Base-by-base conservation (phyloP, 2,888 invertebrate genomes). In the Ferdinandea cuprea region DNA sequence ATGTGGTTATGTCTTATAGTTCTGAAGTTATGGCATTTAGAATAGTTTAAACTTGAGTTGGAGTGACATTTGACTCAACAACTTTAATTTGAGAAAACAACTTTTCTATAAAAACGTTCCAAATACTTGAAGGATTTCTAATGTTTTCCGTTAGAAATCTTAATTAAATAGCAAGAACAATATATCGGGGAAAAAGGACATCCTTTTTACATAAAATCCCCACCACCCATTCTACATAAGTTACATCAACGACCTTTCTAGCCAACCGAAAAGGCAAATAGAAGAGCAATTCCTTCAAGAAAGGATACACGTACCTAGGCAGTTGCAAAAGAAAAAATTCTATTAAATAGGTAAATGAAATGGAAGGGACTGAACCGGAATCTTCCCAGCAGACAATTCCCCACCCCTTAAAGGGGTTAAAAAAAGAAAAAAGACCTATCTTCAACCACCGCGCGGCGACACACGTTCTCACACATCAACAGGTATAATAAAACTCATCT, bases 331-430 rank as follows among this genome's bases (percentile, higher is more conserved):
- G n/a, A n/a, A n/a, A n/a, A n/a, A n/a, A n/a, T n/a, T n/a, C n/a
- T n/a, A n/a, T n/a, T n/a, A 19, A 17, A 54, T 54, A 15, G 35
- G 35, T 15, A 35, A 66, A 69, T 56, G 69, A 35, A 77, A 63
- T 46, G 56, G n/a, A 78, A 72, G 48, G 56, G 32, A 78, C 81
- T 59, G 35, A 72, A 71, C 65, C 71, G 40, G 66, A 72, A 83
- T 83, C 63, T 42, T 32, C 46, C n/a, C 21, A 48, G 21, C 40
- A 65, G 15, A 54, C 77, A 40, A 3, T 50, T 59, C 66, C 46
- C 78, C 83, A 72, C 68, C 78, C 73, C 83, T 63, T 58, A 58
- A 71, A 66, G 40, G 77, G 81, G 77, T 52, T 83, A 37, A 13
- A 37, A 0, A 35, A 35, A 32, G 71, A 40, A 72, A 56, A 63